Evolutionary conservation across 2,113 vertebrate genomes (phyloP).

Genomic region (Colinus virginianus): DNA sequence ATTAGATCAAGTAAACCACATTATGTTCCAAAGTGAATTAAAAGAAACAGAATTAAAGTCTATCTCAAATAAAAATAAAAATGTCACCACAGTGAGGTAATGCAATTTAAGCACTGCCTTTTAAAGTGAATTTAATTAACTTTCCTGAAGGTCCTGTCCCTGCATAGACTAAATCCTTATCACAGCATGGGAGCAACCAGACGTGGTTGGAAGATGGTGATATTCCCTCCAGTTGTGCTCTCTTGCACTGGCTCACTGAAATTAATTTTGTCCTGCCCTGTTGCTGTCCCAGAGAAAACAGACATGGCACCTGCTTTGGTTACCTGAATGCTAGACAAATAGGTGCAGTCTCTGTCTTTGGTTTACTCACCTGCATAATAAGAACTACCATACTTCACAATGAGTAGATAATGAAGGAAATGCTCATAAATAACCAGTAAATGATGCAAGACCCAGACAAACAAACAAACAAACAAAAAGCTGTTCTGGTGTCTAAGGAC

Average conservation of each 20-base stretch:
- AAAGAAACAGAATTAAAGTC: background rate
- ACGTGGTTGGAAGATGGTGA: background rate
- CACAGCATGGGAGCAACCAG: background rate
- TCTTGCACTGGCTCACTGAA: background rate
- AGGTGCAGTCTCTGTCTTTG: background rate
- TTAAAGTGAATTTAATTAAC: background rate
- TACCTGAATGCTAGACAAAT: background rate
- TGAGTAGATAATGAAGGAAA: background rate
- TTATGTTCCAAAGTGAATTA: background rate
- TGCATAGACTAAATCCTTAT: background rate
- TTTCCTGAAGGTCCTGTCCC: background rate
- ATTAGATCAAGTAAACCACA: background rate
- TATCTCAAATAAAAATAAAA: background rate
- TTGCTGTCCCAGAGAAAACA: background rate
- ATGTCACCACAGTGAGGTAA: background rate
- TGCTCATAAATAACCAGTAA: background rate
- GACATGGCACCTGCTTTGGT: background rate
- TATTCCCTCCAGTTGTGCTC: background rate
- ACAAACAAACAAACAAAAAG: background rate
- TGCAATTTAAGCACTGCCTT: background rate
- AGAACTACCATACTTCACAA: background rate
- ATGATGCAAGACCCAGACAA: background rate
- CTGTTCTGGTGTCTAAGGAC: background rate
- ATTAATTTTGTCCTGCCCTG: background rate
- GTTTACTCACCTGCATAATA: background rate